Base-by-base conservation (phyloP, 2,888 invertebrate species). In the Temnothorax ravouxi region DNA sequence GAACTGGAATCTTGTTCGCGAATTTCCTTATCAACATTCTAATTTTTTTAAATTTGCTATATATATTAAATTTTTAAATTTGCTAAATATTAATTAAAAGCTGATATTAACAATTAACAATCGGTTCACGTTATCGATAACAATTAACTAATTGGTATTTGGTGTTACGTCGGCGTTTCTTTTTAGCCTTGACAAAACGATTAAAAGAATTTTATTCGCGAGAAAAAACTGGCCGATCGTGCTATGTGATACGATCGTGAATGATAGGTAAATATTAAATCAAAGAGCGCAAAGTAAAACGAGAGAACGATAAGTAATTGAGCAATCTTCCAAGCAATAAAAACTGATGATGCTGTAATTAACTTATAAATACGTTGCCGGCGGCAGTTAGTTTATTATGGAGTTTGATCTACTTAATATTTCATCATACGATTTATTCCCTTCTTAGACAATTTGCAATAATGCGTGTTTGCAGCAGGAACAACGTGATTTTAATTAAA, bases 281-380 rank as follows among this genome's bases (percentile, higher is more conserved):
- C 4, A 62, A 47, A 59, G 21, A 62, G 21, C 18, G 21, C 11
- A 15, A 4, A 47, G 8, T 38, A 21, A 61, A 75, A 61, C 15
- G n/a, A 62, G 21, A 52, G 50, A 25, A 50, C 29, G 59, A 50
- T 44, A 75, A 62, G 62, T 61, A 76, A 76, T 62, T 25, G 62
- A 76, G 38, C 38, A 52, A 76, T 76, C 44, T 62, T 62, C 21
- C 50, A 11, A 62, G 41, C 21, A 64, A 76, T 76, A 50, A 64
- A 64, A 64, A 38, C 15, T 76, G 34, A 76, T 76, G 50, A 62
- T 50, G 59, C n/a, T 18, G 62, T 62, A 76, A 76, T 76, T 76
- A 76, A 76, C 18, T 76, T 50, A 76, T 76, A 76, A 74, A 61
- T n/a, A 50, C 44, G n/a, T 75, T 50, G 62, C 62, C 62, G 11